Evolutionary conservation across 1,140 invertebrate species (phyloP), one percentile per base, ranked within the genome.

Genomic region (Drosophila lowei): DNA sequence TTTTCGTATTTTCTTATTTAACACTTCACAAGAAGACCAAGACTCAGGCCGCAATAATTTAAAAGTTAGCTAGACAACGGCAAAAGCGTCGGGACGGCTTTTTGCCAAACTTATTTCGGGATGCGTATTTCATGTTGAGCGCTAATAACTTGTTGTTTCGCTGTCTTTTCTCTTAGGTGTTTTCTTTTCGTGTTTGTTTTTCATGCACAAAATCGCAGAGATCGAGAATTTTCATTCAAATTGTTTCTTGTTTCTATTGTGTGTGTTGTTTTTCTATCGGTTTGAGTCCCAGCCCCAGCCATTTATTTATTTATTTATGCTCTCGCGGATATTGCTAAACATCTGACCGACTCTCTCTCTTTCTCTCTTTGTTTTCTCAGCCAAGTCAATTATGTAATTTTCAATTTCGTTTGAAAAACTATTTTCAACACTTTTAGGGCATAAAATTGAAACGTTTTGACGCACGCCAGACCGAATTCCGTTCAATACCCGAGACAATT

Each of bases 81-180:
- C n/a, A 58, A 75, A 44, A 50, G 42, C 28, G 60, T 38, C 11
- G 34, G 3, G 34, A 43, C 46, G 52, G 38, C 58, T 21, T 72
- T 66, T 84, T 68, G 64, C 58, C 73, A 80, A 68, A 67, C 78
- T 86, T 81, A 88, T 86, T 86, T 78, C 75, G 78, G 80, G 65
- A 52, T 77, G 64, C 64, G 65, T 79, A 50, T 77, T 71, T 77
- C 59, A 70, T 80, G 72, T 80, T 76, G 48, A 71, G 44, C 62
- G 77, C 81, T 85, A 85, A 85, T 85, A 85, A 85, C 61, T 80
- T 74, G 63, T 77, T 85, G 80, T 85, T 68, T 78, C 53, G 67
- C 60, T 72, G 64, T 68, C 34, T 53, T 52, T 66, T 34, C 34
- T 38, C 34, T 38, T 11, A 38, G 34, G 11, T 38, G 11, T 38